phyloP scores from a whole-genome alignment of 2,113 vertebrate genomes.

The Brachionichthys hirsutus region DNA sequence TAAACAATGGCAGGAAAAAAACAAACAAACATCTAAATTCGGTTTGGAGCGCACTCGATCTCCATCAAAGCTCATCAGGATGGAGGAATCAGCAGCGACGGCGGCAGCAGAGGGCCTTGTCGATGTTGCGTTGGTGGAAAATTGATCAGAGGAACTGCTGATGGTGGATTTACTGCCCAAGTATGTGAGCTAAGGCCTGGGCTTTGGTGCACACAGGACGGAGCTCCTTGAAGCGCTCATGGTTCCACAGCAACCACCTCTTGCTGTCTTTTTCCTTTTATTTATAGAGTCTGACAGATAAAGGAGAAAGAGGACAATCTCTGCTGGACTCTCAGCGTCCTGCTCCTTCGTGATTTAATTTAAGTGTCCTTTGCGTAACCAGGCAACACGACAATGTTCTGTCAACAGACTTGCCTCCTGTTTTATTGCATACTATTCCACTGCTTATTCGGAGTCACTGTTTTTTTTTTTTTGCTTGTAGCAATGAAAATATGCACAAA shows the following conservation, averaged over 20 bases:
- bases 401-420: slow-evolving; percentile 43
- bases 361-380: slow-evolving; percentile 55
- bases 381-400: slow-evolving; percentile 59
- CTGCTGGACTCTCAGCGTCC: slow-evolving; percentile 8
- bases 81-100: slow-evolving; percentile 13
- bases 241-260: not conserved
- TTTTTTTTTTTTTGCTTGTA: not conserved
- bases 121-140: not conserved
- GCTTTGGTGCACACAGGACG: not conserved
- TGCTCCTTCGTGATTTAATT: slow-evolving; percentile 59
- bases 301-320: not conserved
- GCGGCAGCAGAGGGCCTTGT: slow-evolving; percentile 1
- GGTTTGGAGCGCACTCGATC: not conserved
- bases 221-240: not conserved
- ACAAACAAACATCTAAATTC: slow-evolving; percentile 17
- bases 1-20: not conserved
- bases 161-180: not conserved
- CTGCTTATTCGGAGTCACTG: not conserved
- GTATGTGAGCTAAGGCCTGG: not conserved
- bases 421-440: slow-evolving; percentile 4
- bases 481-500: not conserved
- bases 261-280: not conserved
- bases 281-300: slow-evolving; percentile 6
- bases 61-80: slow-evolving; percentile 25
- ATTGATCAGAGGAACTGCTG: slow-evolving; percentile 15